Percentiles rank a stretch among this genome's conserved stretches.
These are phyloP conservation scores for Andrena cerasifolii DNA, from an alignment of 1,140 invertebrate genomes.

Conservation along the genomic window DNA sequence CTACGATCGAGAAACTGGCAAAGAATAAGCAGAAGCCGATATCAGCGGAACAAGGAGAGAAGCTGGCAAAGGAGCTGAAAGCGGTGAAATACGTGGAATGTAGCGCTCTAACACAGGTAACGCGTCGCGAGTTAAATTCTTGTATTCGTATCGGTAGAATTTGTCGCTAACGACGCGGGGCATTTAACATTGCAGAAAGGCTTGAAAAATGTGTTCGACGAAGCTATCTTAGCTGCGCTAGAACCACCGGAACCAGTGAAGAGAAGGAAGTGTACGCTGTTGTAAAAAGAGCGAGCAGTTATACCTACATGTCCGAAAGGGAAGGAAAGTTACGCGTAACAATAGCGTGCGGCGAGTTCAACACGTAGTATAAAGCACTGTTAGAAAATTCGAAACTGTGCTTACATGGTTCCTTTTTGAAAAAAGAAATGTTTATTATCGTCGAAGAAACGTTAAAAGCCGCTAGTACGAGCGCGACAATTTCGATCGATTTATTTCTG, in stretches of 20 bases:
- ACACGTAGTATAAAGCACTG: constrained; percentile 59
- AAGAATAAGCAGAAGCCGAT: constrained; percentile 99
- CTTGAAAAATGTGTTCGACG: constrained; percentile 99
- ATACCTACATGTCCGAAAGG: constrained; percentile 32
- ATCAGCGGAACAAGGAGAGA: constrained; percentile 96
- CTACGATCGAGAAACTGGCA: constrained; percentile 97
- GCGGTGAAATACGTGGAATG: constrained; percentile 99
- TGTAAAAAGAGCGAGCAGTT: constrained; percentile 84
- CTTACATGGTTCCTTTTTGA: constrained; percentile 25
- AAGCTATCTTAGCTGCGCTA: constrained; percentile 98
- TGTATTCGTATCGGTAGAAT: too few relatives aligned
- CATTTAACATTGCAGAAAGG: constrained; percentile 90
- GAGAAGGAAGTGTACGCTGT: constrained; percentile 94
- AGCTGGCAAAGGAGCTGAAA: constrained; percentile 98
- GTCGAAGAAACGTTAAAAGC: constrained; percentile 35
- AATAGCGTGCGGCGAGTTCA: constrained; percentile 36
- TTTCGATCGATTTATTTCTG: constrained; percentile 29
- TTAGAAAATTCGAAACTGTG: constrained; percentile 49
- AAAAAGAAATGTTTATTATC: constrained; percentile 38
- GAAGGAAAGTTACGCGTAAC: constrained; percentile 34
- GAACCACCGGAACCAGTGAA: constrained; percentile 97
- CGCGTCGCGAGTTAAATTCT: too few relatives aligned
- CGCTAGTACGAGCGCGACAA: constrained; percentile 60
- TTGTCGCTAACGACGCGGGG: not conserved
- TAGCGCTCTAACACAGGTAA: constrained; percentile 96